A percentile compares a stretch with the other conserved stretches of the same genome.
These are phyloP conservation scores for Oenanthe oenanthe DNA, from an alignment of 2,113 vertebrate genomes.

Conservation along the genomic window DNA sequence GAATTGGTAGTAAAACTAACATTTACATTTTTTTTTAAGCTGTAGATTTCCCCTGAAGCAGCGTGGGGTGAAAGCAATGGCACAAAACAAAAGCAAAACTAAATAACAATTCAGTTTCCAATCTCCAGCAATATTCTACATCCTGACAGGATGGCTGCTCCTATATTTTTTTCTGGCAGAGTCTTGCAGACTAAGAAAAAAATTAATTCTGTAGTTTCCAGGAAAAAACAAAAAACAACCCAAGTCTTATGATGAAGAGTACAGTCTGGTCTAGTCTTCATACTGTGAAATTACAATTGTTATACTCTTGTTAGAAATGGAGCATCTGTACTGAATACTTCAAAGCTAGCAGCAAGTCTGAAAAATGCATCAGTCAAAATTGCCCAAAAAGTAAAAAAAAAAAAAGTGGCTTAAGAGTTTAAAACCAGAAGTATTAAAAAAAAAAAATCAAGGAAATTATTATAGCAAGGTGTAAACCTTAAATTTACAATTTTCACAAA, in stretches of 20 bases:
- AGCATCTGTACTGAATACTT: neutral
- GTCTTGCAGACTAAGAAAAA: neutral
- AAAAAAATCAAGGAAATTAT: neutral
- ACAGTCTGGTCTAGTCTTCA: neutral
- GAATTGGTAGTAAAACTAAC: neutral
- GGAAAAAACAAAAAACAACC: neutral
- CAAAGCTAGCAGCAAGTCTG: neutral
- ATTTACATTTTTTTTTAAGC: neutral
- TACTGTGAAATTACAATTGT: neutral
- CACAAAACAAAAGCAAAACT: constrained; percentile 17
- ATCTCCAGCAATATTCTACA: neutral
- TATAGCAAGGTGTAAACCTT: neutral
- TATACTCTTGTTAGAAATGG: neutral
- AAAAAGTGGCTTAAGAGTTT: rapidly evolving
- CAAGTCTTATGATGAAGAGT: neutral
- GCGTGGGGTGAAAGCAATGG: neutral
- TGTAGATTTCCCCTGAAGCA: neutral
- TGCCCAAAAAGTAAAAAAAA: neutral
- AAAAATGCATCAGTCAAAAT: neutral
- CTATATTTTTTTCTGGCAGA: neutral
- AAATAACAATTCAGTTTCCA: neutral
- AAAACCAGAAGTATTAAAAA: neutral
- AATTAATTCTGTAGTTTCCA: neutral
- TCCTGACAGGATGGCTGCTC: neutral
- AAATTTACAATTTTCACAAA: neutral